A percentile compares a stretch with the other conserved stretches of the same genome.
Conservation (phyloP, 2,888 invertebrate species). For the Troides oblongomaculatus region DNA sequence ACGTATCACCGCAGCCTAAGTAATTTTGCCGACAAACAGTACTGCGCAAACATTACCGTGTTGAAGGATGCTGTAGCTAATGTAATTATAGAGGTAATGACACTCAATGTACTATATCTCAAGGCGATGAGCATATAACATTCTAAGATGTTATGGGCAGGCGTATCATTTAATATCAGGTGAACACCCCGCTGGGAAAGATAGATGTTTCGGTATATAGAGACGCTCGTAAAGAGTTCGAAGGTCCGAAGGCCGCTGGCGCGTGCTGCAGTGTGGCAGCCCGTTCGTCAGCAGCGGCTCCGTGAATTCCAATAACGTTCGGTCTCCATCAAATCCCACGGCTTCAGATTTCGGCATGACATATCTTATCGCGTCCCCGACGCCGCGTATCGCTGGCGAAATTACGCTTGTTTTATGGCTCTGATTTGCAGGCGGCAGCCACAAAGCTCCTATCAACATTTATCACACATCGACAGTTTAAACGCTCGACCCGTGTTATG, state of each 20-base stretch:
- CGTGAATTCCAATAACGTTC: constrained; percentile 62
- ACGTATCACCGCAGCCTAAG: too few relatives aligned
- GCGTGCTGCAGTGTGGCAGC: constrained; percentile 33
- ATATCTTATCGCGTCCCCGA: constrained; percentile 67
- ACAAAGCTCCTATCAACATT: constrained; percentile 62
- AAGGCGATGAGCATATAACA: too few relatives aligned
- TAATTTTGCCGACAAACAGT: too few relatives aligned
- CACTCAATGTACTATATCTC: too few relatives aligned
- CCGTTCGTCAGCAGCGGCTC: constrained; percentile 26
- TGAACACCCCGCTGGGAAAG: too few relatives aligned
- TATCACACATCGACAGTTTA: constrained; percentile 60
- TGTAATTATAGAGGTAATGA: too few relatives aligned
- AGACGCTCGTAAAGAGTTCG: not conserved
- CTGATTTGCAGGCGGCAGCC: constrained; percentile 73
- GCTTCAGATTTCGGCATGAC: constrained; percentile 74
- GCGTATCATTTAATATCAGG: too few relatives aligned
- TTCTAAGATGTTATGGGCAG: too few relatives aligned
- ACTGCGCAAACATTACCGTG: too few relatives aligned
- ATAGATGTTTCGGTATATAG: too few relatives aligned
- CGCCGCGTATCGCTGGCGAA: constrained; percentile 67
- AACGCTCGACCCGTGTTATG: constrained; percentile 66
- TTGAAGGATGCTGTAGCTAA: too few relatives aligned
- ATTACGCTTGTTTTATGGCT: constrained; percentile 79
- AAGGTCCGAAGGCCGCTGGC: not conserved
- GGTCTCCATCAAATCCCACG: constrained; percentile 64